Evolutionary conservation across 1,140 invertebrate species (phyloP).

Genomic region (Diorhabda carinulata): DNA sequence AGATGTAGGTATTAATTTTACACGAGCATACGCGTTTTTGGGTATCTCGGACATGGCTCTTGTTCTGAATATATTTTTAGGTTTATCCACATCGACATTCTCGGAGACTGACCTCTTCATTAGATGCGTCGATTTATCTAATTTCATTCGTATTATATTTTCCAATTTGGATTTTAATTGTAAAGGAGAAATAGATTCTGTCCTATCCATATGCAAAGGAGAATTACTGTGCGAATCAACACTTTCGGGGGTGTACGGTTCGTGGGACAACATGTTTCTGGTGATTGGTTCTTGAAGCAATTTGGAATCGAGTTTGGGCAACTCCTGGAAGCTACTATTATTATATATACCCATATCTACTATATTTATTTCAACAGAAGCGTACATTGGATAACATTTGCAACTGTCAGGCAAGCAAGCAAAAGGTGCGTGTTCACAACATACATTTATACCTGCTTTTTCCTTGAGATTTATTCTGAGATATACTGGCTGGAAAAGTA

Average conservation of each 20-base stretch:
- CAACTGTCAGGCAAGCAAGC: constrained; percentile 50
- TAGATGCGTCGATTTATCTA: constrained; percentile 22
- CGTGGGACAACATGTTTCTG: constrained; percentile 50
- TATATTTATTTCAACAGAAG: constrained; percentile 52
- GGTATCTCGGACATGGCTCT: constrained; percentile 34
- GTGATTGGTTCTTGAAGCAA: constrained; percentile 54
- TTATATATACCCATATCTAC: constrained; percentile 41
- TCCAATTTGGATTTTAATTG: constrained; percentile 43
- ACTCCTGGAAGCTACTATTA: constrained; percentile 33
- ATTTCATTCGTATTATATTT: constrained; percentile 33
- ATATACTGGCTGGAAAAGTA: constrained; percentile 71
- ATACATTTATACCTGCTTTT: constrained; percentile 74
- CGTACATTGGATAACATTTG: constrained; percentile 50
- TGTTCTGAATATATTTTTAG: constrained; percentile 26
- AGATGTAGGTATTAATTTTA: constrained; percentile 22
- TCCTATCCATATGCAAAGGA: constrained; percentile 35
- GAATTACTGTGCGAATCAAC: constrained; percentile 69
- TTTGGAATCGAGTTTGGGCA: constrained; percentile 44
- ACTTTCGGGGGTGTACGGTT: constrained; percentile 75
- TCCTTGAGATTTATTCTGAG: constrained; percentile 64
- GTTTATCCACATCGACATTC: constrained; percentile 20
- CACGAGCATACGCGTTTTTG: constrained; percentile 11
- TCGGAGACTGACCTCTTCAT: constrained; percentile 37
- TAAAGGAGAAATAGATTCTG: constrained; percentile 37
- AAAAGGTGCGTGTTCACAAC: constrained; percentile 53